These are phyloP conservation scores for Eriocheir sinensis DNA, from an alignment of 1,140 invertebrate species.

Conservation along the genomic window DNA sequence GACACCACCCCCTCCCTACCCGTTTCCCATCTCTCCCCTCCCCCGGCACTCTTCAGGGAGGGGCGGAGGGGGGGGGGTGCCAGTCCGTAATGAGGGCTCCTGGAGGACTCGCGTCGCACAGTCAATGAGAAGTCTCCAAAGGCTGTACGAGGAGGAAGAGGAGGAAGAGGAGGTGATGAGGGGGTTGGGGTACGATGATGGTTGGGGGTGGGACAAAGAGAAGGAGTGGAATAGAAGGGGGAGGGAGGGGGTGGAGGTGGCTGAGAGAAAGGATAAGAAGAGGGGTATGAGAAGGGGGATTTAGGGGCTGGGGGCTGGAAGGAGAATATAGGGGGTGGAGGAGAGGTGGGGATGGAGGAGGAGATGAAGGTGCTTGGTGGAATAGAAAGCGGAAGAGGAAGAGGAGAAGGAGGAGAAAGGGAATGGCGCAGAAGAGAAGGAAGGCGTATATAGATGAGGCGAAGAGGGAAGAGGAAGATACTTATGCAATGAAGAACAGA, in stretches of 20 bases:
- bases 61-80: neutral
- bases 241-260: neutral
- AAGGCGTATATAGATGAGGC: too few species aligned
- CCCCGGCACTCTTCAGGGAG: neutral
- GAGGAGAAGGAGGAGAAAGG: neutral
- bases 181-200: too few species aligned
- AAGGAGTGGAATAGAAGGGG: too few species aligned
- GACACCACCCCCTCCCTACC: neutral
- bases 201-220: too few species aligned
- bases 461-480: too few species aligned
- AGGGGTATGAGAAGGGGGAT: too few species aligned
- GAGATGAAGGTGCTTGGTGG: neutral
- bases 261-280: too few species aligned
- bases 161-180: neutral
- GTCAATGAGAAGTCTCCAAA: constrained; percentile 24
- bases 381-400: neutral
- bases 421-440: neutral
- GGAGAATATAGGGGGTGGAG: neutral
- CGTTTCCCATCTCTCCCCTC: neutral
- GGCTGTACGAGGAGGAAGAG: neutral
- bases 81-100: neutral
- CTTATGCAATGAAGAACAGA: too few species aligned
- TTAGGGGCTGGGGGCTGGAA: neutral
- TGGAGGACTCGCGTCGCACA: neutral
- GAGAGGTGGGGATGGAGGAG: neutral